Base-by-base conservation (phyloP, 2,113 vertebrate species). In the Dasyprocta punctata region DNA sequence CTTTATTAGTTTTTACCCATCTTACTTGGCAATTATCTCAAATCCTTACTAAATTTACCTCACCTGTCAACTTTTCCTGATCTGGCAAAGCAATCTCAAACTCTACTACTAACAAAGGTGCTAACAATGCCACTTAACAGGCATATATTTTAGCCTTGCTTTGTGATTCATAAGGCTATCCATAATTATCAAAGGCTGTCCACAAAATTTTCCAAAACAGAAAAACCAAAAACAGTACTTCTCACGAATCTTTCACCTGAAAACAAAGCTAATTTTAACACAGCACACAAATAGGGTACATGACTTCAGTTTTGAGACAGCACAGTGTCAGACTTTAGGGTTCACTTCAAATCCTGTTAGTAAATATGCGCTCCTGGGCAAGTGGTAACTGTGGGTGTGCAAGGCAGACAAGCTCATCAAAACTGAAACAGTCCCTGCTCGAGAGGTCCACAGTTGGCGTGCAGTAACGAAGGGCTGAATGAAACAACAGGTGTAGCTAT, bases 141-240 rank as follows among this genome's bases (percentile, higher is more conserved):
- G 24, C 38, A 30, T 49, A 28, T 36, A 30, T 49, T 93, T 90
- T 82, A 92, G 30, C 52, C n/a, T 89, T 89, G 44, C 22, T 90
- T 33, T 92, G 58, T 83, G 77, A 88, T 95, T 88, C 91, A 56
- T 54, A 95, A 89, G 30, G 19, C 87, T 80, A 73, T 33, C 82
- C 33, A 9, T 82, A 89, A 94, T 60, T 81, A 85, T 58, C 41
- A 82, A 84, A 44, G 61, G 28, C 36, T 87, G 20, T 47, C 73
- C 38, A 86, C 65, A 94, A 86, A 92, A 52, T n/a, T 71, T 89
- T 89, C 84, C 73, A 82, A 65, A 87, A 44, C 1, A 73, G 30
- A 77, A 84, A 84, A 63, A 56, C 20, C n/a, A 75, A 83, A 94
- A 92, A 33, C 11, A 89, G 22, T 67, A 73, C 41, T 84, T 58